phyloP scores from a whole-genome alignment of 2,888 invertebrate genomes.

The Acleris laterana region DNA sequence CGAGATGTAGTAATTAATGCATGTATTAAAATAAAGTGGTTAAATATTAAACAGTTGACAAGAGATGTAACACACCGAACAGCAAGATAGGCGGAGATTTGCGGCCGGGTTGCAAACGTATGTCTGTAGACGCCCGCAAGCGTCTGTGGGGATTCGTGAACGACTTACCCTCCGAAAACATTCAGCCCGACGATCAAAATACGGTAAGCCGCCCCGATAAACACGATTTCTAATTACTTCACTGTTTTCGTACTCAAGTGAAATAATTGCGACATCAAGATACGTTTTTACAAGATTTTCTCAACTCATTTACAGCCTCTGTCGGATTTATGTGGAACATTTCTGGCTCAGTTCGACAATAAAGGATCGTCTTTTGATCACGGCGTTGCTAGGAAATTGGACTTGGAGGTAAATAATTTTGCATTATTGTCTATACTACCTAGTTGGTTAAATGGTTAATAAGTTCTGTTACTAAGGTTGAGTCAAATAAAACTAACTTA shows the following conservation, averaged over 20 bases:
- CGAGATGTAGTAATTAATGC: too few relatives aligned
- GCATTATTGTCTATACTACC: too few relatives aligned
- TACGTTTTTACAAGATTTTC: too few relatives aligned
- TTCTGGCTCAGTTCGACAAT: constrained; percentile 68
- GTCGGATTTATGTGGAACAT: constrained; percentile 81
- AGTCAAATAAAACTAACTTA: too few relatives aligned
- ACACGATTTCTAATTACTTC: background rate
- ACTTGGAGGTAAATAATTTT: constrained; percentile 7
- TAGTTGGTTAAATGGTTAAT: too few relatives aligned
- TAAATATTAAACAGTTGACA: constrained; percentile 54
- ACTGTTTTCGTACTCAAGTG: too few relatives aligned
- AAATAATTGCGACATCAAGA: too few relatives aligned
- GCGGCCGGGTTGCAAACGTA: constrained; percentile 60
- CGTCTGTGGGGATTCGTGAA: constrained; percentile 69
- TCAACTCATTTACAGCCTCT: constrained; percentile 69
- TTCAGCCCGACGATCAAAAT: constrained; percentile 47
- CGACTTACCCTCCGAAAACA: constrained; percentile 58
- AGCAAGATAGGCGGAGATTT: constrained; percentile 75
- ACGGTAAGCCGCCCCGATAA: constrained; percentile 53
- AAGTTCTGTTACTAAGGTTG: too few relatives aligned
- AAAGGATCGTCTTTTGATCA: constrained; percentile 43
- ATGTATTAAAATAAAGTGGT: too few relatives aligned
- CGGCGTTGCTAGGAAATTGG: constrained; percentile 5
- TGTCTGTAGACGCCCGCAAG: constrained; percentile 73
- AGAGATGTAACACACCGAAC: constrained; percentile 66